These are phyloP conservation scores for Bedellia somnulentella DNA, from an alignment of 2,888 invertebrate genomes.

Conservation along the genomic window DNA sequence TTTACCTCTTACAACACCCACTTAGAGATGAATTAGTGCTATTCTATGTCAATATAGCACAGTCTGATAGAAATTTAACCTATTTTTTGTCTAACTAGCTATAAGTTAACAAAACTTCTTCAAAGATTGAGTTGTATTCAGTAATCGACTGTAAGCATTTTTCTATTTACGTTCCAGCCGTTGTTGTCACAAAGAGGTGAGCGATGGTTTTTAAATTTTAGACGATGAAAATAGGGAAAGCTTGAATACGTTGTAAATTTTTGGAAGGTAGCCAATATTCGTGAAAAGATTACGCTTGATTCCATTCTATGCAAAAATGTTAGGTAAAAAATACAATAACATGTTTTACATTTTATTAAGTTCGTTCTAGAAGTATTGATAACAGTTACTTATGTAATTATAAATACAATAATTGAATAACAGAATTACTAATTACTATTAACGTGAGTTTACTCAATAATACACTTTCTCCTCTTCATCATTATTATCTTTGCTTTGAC, in stretches of 20 bases:
- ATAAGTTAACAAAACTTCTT: slow-evolving; percentile 10
- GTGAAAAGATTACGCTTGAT: slow-evolving; percentile 43
- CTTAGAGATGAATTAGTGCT: no score
- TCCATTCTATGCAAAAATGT: no score
- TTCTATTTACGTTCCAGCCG: slow-evolving; percentile 51
- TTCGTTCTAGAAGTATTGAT: no score
- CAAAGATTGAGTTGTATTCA: no score
- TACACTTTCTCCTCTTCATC: slow-evolving; percentile 14
- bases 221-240: slow-evolving; percentile 59
- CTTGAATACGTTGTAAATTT: slow-evolving; percentile 46
- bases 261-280: slow-evolving; percentile 47
- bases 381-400: no score
- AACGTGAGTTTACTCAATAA: no score
- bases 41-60: no score
- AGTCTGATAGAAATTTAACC: no score
- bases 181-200: slow-evolving; percentile 55
- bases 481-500: slow-evolving; percentile 11
- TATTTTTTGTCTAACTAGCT: no score
- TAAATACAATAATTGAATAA: no score
- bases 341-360: slow-evolving; percentile 18
- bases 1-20: no score
- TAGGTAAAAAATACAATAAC: slow-evolving; percentile 38
- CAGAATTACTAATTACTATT: no score
- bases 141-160: slow-evolving; percentile 54
- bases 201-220: slow-evolving; percentile 59